Percentiles rank a stretch among this genome's conserved stretches.
Conservation (phyloP, 1,140 invertebrate species). For the Teleogryllus occipitalis region DNA sequence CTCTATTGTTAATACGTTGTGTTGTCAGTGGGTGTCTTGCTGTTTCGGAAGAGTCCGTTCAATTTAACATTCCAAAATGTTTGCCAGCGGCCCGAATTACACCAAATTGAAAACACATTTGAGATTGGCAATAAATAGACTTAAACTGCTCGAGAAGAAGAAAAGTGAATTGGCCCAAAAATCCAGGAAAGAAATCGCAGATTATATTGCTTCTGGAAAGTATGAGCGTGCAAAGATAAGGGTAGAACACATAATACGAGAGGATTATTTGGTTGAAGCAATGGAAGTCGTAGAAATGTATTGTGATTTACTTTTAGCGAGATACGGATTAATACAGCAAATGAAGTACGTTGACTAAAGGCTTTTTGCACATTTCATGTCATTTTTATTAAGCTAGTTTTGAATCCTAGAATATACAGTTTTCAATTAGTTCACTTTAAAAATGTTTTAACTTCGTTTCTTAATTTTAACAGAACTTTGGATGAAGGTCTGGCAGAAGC, state of each 20-base stretch:
- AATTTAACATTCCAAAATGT: conserved; percentile 48
- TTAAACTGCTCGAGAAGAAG: conserved; percentile 96
- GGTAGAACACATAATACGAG: conserved; percentile 96
- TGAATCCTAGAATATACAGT: neutral
- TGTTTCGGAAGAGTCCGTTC: too few species aligned
- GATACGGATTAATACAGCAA: conserved; percentile 94
- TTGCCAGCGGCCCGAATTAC: conserved; percentile 81
- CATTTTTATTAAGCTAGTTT: neutral
- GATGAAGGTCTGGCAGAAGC: conserved; percentile 94
- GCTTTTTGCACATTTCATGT: neutral
- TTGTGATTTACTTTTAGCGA: conserved; percentile 92
- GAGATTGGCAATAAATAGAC: conserved; percentile 79
- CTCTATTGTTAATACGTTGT: too few species aligned
- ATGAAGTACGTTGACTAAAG: conserved; percentile 65
- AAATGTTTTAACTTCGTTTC: neutral
- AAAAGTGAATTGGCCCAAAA: conserved; percentile 95
- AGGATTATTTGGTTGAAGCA: conserved; percentile 98
- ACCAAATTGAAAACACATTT: conserved; percentile 95
- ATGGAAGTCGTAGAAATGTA: conserved; percentile 99
- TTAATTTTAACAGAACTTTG: conserved; percentile 53
- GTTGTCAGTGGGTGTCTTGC: too few species aligned
- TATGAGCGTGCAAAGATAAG: conserved; percentile 89
- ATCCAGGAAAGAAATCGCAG: conserved; percentile 93
- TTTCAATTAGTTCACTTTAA: neutral
- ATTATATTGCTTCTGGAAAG: conserved; percentile 86